A percentile compares a stretch with the other conserved stretches of the same genome.
These are phyloP conservation scores for Bombus picipes DNA, from an alignment of 1,140 invertebrate genomes.

Conservation along the genomic window DNA sequence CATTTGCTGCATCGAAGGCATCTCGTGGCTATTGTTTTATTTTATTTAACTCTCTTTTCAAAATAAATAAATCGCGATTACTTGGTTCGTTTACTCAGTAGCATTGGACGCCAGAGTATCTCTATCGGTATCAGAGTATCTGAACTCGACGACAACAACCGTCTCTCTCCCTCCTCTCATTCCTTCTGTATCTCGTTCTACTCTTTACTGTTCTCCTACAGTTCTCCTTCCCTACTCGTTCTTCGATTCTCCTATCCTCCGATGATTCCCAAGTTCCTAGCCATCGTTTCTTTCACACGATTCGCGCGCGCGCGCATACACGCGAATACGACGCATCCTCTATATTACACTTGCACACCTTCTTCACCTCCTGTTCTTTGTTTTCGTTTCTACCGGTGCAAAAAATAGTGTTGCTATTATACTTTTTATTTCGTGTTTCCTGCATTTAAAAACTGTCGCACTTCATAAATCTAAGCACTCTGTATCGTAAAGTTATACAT, in stretches of 20 bases:
- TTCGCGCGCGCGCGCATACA: background rate
- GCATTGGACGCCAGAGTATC: conserved; percentile 74
- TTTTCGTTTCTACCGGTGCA: conserved; percentile 69
- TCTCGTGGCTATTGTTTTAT: conserved; percentile 80
- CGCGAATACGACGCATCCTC: background rate
- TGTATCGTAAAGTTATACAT: conserved; percentile 70
- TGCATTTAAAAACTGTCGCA: conserved; percentile 54
- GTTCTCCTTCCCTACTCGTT: background rate
- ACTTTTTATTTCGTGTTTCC: conserved; percentile 39
- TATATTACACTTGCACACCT: background rate
- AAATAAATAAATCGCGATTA: conserved; percentile 76
- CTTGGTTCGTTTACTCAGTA: conserved; percentile 64
- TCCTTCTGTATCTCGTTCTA: conserved; percentile 1
- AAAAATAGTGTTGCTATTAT: conserved; percentile 74
- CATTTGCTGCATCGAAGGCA: conserved; percentile 78
- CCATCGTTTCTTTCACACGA: background rate
- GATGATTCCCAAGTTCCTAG: too few relatives aligned
- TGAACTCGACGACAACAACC: conserved; percentile 65
- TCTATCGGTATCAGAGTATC: conserved; percentile 33
- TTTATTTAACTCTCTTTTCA: conserved; percentile 70
- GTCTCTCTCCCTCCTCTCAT: conserved; percentile 1
- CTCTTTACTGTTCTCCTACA: background rate
- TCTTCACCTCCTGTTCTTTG: background rate
- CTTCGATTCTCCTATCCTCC: background rate
- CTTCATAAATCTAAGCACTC: conserved; percentile 61